Evolutionary conservation across 53 echinoderm and acorn worm species (phyloP).

Genomic region (Hippasteria phrygiana): DNA sequence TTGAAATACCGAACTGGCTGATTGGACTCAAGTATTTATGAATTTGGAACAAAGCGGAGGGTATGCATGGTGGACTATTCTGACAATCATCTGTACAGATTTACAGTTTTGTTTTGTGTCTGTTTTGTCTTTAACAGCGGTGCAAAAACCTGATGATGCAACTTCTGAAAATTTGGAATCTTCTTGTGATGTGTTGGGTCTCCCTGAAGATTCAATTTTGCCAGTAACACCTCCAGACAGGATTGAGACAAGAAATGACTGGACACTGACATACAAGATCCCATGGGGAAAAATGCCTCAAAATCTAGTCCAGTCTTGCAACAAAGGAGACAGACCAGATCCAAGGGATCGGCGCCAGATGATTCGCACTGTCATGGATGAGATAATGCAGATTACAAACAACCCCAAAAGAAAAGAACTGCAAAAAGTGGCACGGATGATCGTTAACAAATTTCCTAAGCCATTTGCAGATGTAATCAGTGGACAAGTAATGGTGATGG

Average conservation of each 20-base stretch:
- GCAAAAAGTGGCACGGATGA: background rate
- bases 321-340: constrained; percentile 6
- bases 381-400: background rate
- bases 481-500: constrained; percentile 9
- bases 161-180: no score
- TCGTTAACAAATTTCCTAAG: background rate
- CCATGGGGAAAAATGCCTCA: background rate
- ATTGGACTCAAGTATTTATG: no score
- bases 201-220: no score
- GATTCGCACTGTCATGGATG: constrained; percentile 16
- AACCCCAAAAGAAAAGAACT: constrained; percentile 10
- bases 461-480: constrained; percentile 4
- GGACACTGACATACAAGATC: constrained; percentile 1
- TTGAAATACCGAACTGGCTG: no score
- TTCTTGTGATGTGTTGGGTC: no score
- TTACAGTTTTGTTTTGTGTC: no score
- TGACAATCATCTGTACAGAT: no score
- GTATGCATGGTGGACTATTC: no score
- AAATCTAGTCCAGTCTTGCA: background rate
- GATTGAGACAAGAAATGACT: background rate
- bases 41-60: no score
- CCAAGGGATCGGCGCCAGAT: constrained; percentile 13
- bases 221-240: no score
- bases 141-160: no score
- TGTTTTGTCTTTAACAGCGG: no score